These are phyloP conservation scores for Eclectus roratus DNA, from an alignment of 2,113 vertebrate genomes.

Conservation along the genomic window DNA sequence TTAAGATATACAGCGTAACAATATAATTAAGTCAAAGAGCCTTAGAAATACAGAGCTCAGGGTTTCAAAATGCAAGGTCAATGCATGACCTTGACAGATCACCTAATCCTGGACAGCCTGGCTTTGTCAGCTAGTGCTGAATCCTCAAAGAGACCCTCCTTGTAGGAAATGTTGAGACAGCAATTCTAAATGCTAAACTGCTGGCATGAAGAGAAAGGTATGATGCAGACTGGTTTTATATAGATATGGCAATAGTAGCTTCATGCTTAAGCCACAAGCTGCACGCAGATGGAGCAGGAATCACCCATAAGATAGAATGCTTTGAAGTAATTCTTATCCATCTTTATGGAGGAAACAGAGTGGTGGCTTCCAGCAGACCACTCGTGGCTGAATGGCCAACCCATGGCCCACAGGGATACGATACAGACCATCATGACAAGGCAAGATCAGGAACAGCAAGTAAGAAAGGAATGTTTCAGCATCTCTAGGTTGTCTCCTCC, in stretches of 20 bases:
- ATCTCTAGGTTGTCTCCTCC: not conserved
- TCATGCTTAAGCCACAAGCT: not conserved
- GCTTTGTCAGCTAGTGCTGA: not conserved
- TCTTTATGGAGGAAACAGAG: not conserved
- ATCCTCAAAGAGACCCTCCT: not conserved
- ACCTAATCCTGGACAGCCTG: not conserved
- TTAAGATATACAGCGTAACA: not conserved
- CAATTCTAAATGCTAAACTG: not conserved
- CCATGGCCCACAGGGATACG: not conserved
- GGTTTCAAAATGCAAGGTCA: not conserved
- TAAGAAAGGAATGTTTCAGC: not conserved
- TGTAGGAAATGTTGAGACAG: not conserved
- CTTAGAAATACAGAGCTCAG: not conserved
- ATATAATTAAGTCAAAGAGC: not conserved
- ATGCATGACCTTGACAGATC: not conserved
- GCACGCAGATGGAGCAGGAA: not conserved
- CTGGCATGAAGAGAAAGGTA: not conserved
- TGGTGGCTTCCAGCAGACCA: not conserved
- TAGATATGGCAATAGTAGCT: not conserved
- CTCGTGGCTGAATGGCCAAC: rapidly evolving
- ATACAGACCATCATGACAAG: not conserved
- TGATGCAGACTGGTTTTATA: not conserved
- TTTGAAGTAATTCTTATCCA: not conserved
- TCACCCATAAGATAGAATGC: not conserved
- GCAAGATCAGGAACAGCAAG: not conserved